Conservation (phyloP, 2,888 invertebrate species). For the Apodemia duryi region DNA sequence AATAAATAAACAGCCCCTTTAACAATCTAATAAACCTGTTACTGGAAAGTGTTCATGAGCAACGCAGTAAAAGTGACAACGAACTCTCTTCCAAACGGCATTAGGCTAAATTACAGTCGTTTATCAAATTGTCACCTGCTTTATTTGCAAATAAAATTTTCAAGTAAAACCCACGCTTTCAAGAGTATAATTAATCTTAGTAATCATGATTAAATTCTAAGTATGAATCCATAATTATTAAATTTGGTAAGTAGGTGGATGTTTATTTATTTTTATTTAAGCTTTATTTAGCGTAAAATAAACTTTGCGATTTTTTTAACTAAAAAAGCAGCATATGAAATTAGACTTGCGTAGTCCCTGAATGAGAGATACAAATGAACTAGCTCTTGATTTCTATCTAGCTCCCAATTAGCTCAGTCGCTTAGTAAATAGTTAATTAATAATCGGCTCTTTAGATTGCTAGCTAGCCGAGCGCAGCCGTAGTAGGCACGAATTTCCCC, state of each 20-base stretch:
- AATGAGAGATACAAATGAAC: no score
- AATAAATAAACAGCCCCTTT: not conserved
- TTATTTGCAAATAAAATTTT: slow-evolving; percentile 35
- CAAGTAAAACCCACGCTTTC: slow-evolving; percentile 30
- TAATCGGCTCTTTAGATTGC: no score
- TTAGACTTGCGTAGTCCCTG: no score
- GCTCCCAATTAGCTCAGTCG: no score
- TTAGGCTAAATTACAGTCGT: slow-evolving; percentile 35
- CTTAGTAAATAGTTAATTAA: no score
- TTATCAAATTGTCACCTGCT: slow-evolving; percentile 37
- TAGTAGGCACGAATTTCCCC: no score
- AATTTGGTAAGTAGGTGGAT: not conserved
- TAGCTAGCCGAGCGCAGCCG: no score
- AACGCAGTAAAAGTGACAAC: slow-evolving; percentile 33
- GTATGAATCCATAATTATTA: not conserved
- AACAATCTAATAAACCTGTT: slow-evolving; percentile 18
- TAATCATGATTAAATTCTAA: slow-evolving; percentile 27
- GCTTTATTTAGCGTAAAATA: no score
- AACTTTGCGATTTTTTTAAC: no score
- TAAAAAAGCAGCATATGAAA: no score
- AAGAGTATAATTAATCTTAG: slow-evolving; percentile 33
- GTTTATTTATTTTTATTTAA: not conserved
- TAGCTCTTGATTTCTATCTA: no score
- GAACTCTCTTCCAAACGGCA: slow-evolving; percentile 32
- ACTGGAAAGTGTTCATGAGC: slow-evolving; percentile 29